phyloP scores from a whole-genome alignment of 2,113 vertebrate species.

The Mastomys natalensis region DNA sequence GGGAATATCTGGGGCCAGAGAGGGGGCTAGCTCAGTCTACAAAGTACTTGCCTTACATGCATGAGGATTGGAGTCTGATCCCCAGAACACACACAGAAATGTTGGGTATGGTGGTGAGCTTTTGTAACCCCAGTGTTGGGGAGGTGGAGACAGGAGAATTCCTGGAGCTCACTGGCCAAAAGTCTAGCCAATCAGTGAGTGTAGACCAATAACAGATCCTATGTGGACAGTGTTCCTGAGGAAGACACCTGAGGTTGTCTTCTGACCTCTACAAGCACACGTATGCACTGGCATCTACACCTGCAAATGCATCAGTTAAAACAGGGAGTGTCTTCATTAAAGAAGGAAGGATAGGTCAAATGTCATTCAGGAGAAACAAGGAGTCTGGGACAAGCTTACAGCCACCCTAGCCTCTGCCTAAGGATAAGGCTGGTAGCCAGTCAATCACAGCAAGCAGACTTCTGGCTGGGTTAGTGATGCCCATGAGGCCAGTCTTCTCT shows the following conservation, averaged over 20 bases:
- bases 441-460: not conserved
- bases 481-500: too few species aligned
- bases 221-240: not conserved
- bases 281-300: not conserved
- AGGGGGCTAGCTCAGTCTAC: rapidly evolving
- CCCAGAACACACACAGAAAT: not conserved
- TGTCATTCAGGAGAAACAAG: not conserved
- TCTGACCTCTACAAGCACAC: not conserved
- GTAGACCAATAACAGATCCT: not conserved
- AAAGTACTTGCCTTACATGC: not conserved
- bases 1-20: not conserved
- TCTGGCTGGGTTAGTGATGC: not conserved
- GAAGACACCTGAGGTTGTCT: not conserved
- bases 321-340: not conserved
- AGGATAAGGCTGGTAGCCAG: not conserved
- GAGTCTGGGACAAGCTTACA: not conserved
- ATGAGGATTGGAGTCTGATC: not conserved
- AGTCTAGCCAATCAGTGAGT: too few species aligned
- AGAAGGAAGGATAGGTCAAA: not conserved
- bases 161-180: not conserved
- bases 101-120: not conserved
- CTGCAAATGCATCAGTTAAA: not conserved
- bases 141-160: not conserved
- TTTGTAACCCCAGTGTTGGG: not conserved
- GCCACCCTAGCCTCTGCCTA: not conserved